Conservation (phyloP, 2,888 invertebrate genomes). For the Pedicia rivosa region DNA sequence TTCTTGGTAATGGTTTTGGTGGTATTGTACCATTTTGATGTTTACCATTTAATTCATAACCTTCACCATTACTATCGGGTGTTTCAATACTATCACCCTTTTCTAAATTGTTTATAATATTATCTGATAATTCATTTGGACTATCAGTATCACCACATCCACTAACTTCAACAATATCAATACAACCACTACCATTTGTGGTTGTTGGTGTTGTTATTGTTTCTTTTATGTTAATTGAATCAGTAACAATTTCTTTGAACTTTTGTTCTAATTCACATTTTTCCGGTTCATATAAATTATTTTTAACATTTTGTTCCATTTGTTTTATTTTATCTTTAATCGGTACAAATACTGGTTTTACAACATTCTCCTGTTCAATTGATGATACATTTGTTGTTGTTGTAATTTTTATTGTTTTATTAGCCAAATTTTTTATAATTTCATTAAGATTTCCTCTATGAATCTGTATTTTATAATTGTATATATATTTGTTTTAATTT, state of each 20-base stretch:
- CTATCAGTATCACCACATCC: no score
- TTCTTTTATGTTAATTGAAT: no score
- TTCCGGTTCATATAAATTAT: slow-evolving; percentile 3
- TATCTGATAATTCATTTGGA: slow-evolving; percentile 1
- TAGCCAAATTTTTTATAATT: slow-evolving; percentile 27
- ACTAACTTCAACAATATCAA: no score
- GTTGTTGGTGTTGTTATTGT: no score
- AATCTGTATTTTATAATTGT: slow-evolving; percentile 17
- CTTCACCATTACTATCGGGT: neutral
- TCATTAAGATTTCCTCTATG: slow-evolving; percentile 29
- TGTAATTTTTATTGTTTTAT: slow-evolving; percentile 17
- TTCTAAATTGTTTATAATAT: neutral
- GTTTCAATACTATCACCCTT: neutral
- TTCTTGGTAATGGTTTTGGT: slow-evolving; percentile 67
- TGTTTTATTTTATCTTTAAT: slow-evolving; percentile 5
- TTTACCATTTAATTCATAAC: slow-evolving; percentile 21
- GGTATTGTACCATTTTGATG: slow-evolving; percentile 37
- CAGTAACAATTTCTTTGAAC: slow-evolving; percentile 5
- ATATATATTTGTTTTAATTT: no score
- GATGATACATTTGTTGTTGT: slow-evolving; percentile 6
- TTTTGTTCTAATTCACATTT: slow-evolving; percentile 7
- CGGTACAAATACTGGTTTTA: slow-evolving; percentile 1
- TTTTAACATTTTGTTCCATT: slow-evolving; percentile 4
- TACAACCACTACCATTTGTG: no score
- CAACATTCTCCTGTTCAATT: slow-evolving; percentile 1